Base-by-base conservation (phyloP, 1,140 invertebrate species). In the Lepidostoma basale region DNA sequence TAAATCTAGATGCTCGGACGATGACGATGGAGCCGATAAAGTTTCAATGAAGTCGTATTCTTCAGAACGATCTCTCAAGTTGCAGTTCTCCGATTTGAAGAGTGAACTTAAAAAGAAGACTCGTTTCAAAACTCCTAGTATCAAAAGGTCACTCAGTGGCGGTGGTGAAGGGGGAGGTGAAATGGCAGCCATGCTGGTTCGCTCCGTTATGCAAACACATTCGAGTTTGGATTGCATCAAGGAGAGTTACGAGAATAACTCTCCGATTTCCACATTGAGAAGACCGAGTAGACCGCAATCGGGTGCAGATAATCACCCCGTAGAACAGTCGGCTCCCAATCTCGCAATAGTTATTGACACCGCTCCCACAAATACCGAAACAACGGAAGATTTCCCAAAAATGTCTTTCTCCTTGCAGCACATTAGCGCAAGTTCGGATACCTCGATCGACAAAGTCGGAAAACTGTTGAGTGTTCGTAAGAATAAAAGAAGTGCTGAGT, bases 101-200 rank as follows among this genome's bases (percentile, higher is more conserved):
- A 80, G 79, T 47, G 81, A 83, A 49, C 75, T 84, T 54, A 80
- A 78, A 44, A 80, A 78, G 66, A 73, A 82, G 2, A 80, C 77
- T 64, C 86, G 84, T 69, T 59, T 59, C 26, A 67, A 67, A 45
- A 82, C 80, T 45, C 77, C 81, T 3, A 82, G 78, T 26, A 84
- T 87, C 60, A 80, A 82, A n/a, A 86, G 87, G 72, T 79, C 78
- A 6, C 75, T 78, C 47, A 85, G 83, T 62, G 84, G 86, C 69
- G n/a, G n/a, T 82, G 23, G 9, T 22, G 56, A 86, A 0, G 85
- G 88, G 73, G 84, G 86, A 2, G 85, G 84, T 62, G 78, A 81
- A 1, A 88, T 89, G 83, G 87, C 86, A 1, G 85, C 88, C 8
- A 81, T 88, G 59, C 76, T 90, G 18, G 88, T 88, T 1, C 79